These are phyloP conservation scores for Sciaenops ocellatus DNA, from an alignment of 2,797 vertebrate genomes.

Conservation along the genomic window DNA sequence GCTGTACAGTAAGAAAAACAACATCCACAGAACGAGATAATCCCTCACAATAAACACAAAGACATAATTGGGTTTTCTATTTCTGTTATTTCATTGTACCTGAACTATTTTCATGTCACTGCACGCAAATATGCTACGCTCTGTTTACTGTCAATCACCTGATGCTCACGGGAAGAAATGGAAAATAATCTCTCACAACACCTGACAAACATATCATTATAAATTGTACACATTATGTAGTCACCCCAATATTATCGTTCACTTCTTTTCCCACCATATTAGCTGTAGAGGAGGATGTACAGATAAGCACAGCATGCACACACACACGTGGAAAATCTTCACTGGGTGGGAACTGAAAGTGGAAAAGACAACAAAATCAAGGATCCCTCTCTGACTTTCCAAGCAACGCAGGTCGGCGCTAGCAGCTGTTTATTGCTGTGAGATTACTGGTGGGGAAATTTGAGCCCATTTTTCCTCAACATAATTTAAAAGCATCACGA, in stretches of 20 bases:
- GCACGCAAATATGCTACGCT: slow-evolving; percentile 26
- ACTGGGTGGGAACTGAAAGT: slow-evolving; percentile 64
- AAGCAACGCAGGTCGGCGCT: slow-evolving; percentile 55
- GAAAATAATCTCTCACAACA: slow-evolving; percentile 39
- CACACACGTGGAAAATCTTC: slow-evolving; percentile 15
- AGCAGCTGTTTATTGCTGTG: slow-evolving; percentile 75
- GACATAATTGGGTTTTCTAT: slow-evolving; percentile 46
- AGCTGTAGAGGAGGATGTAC: background rate
- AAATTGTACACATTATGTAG: background rate
- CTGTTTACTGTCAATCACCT: slow-evolving; percentile 56
- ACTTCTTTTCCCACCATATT: slow-evolving; percentile 1
- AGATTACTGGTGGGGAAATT: slow-evolving; percentile 62
- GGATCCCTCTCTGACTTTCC: slow-evolving; percentile 47
- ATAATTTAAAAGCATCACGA: slow-evolving; percentile 65
- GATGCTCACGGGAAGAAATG: background rate
- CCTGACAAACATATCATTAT: slow-evolving; percentile 21
- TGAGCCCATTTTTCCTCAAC: slow-evolving; percentile 62
- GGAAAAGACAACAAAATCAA: slow-evolving; percentile 67
- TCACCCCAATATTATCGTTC: background rate
- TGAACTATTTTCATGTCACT: slow-evolving; percentile 37
- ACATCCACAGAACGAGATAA: slow-evolving; percentile 43
- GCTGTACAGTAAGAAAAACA: slow-evolving; percentile 22
- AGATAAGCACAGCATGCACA: slow-evolving; percentile 7
- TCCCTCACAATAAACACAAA: slow-evolving; percentile 55
- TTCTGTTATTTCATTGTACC: slow-evolving; percentile 39